Percentiles rank a stretch among this genome's conserved stretches.
Conservation (phyloP, 2,113 vertebrate species). For the Phyllostomus discolor region DNA sequence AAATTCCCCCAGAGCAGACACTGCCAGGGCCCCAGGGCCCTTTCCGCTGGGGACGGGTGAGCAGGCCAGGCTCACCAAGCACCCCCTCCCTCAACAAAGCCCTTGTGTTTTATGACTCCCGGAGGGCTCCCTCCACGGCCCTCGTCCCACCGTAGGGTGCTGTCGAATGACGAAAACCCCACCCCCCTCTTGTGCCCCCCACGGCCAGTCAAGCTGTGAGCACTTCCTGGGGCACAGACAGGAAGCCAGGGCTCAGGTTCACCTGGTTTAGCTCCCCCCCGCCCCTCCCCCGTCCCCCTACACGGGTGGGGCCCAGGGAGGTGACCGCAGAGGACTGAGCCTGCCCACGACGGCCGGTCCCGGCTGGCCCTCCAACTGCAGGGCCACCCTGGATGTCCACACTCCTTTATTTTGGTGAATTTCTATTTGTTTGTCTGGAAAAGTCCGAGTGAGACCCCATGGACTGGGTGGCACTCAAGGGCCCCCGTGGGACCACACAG, state of each 20-base stretch:
- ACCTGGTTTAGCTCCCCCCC: background rate
- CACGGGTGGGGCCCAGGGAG: background rate
- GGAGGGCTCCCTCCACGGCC: background rate
- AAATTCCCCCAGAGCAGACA: no score
- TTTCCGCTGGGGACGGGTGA: background rate
- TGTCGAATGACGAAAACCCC: no score
- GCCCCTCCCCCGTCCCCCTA: background rate
- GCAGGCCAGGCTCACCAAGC: background rate
- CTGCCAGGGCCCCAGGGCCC: background rate
- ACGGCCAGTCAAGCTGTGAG: background rate
- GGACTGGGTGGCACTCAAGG: background rate
- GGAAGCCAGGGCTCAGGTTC: background rate
- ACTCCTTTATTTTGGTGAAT: background rate
- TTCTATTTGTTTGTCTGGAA: background rate
- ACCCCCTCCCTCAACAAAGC: background rate
- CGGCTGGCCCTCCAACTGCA: background rate
- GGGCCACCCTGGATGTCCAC: accelerated
- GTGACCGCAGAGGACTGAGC: no score
- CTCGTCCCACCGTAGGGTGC: background rate
- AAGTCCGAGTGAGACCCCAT: background rate
- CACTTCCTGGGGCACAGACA: background rate
- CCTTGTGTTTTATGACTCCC: background rate
- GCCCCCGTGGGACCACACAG: background rate
- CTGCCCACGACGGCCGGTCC: accelerated
- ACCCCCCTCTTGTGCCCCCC: accelerated